These are phyloP conservation scores for Ips nitidus DNA, from an alignment of 1,140 invertebrate species.

Conservation along the genomic window DNA sequence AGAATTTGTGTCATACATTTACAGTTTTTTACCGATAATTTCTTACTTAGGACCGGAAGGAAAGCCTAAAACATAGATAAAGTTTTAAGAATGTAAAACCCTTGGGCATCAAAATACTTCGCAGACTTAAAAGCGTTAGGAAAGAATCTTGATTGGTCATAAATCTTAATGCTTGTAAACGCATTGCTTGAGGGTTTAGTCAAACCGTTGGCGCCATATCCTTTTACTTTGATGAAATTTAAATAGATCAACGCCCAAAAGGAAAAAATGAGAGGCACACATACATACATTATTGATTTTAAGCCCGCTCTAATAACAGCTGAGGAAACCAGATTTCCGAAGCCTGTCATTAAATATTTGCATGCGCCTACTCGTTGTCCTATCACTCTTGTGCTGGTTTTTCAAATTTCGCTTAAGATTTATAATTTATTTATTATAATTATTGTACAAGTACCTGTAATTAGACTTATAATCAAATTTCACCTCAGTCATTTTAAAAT, in stretches of 20 bases:
- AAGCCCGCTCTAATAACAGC: slow-evolving; percentile 14
- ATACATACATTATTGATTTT: slow-evolving; percentile 3
- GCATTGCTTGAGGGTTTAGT: background rate
- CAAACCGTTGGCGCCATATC: background rate
- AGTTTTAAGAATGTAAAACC: too few relatives aligned
- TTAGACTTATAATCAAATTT: too few relatives aligned
- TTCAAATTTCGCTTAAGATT: background rate
- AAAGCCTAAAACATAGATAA: too few relatives aligned
- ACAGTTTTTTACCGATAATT: too few relatives aligned
- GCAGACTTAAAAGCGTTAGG: too few relatives aligned
- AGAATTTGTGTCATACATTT: too few relatives aligned
- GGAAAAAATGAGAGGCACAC: background rate
- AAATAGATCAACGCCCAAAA: background rate
- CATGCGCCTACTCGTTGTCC: slow-evolving; percentile 28
- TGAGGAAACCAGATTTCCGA: slow-evolving; percentile 23
- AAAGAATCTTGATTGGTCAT: background rate
- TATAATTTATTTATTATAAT: too few relatives aligned
- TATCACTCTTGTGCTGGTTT: slow-evolving; percentile 17
- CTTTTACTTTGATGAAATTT: slow-evolving; percentile 2
- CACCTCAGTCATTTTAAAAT: too few relatives aligned
- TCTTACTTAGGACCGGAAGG: too few relatives aligned
- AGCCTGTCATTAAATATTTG: slow-evolving; percentile 33
- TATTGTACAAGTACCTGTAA: too few relatives aligned
- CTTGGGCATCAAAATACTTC: background rate
- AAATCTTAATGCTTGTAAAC: background rate